Base-by-base conservation (phyloP, 1,140 invertebrate species). In the Saccostrea cuccullata region DNA sequence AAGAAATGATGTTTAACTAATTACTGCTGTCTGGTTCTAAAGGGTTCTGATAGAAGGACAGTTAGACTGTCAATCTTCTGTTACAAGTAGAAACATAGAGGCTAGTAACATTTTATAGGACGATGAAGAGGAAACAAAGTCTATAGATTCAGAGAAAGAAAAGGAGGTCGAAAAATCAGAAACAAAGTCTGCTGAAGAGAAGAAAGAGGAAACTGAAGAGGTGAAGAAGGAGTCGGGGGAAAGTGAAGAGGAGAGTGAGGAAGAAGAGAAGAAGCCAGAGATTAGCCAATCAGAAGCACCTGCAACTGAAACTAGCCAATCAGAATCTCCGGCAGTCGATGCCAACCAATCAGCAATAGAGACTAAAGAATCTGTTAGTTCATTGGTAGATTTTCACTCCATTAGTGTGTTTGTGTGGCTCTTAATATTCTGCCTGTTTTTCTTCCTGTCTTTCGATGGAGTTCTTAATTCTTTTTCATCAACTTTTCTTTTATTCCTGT, bases 261-360 rank as follows among this genome's bases (percentile, higher is more conserved):
- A 87, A 73, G 89, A 88, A 36, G 85, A 86, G 1, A 73, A 82
- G 15, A 86, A 90, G 30, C 56, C 84, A 30, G 87, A 26, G 47
- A 58, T 36, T 82, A 84, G 60, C 23, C 20, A 77, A 26, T 77
- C 23, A 77, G 70, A 26, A 40, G 30, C 17, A 23, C 36, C 12
- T 1, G 40, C 70, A 55, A 17, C 15, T 40, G 60, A 87, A 40
- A 56, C 47, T 55, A 82, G 26, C 30, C 58, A 47, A 55, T 58
- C 84, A 26, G 84, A 58, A 17, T 55, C 30, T 8, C 56, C 82
- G 47, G 30, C 26, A 40, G 83, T 47, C 36, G 58, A 82, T 26
- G 77, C n/a, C 13, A 73, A 67, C 47, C n/a, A 47, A 47, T 84
- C 55, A 70, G 30, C 73, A 47, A 47, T 47, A 47, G 47, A 86